Conservation (phyloP, 1,140 invertebrate species). For the Drosophila cardini region DNA sequence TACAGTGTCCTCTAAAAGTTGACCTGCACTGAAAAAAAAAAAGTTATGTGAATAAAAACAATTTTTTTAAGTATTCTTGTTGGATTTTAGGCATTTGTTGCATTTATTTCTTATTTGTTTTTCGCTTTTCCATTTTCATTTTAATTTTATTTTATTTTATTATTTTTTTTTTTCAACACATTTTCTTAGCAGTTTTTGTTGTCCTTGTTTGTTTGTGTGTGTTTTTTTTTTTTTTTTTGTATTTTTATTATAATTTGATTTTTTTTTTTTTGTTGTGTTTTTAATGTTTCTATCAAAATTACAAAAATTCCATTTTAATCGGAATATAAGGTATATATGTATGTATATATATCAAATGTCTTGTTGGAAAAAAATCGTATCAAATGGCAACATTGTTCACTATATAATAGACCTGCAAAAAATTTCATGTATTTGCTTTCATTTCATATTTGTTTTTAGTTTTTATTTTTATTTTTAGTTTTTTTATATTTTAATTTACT, state of each 20-base stretch:
- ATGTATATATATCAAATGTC: constrained; percentile 75
- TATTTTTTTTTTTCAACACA: constrained; percentile 35
- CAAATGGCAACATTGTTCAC: constrained; percentile 82
- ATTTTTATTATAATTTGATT: not conserved
- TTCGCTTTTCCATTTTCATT: constrained; percentile 1
- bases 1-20: too few species aligned
- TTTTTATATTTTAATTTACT: constrained; percentile 4
- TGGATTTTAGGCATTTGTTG: constrained; percentile 61
- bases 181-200: constrained; percentile 25
- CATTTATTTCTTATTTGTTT: constrained; percentile 69
- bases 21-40: too few species aligned
- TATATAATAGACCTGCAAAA: constrained; percentile 81
- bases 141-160: constrained; percentile 32
- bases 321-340: constrained; percentile 80
- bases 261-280: constrained; percentile 54
- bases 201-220: constrained; percentile 20
- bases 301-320: constrained; percentile 78
- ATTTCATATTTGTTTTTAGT: too few species aligned
- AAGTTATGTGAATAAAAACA: not conserved
- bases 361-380: constrained; percentile 77
- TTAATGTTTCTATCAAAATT: constrained; percentile 82
- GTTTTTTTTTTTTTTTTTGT: constrained; percentile 35
- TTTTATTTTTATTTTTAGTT: not conserved
- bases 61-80: constrained; percentile 16
- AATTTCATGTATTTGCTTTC: constrained; percentile 61